Evolutionary conservation across 2,888 invertebrate species (phyloP).

Genomic region (Sthenelais limicola): DNA sequence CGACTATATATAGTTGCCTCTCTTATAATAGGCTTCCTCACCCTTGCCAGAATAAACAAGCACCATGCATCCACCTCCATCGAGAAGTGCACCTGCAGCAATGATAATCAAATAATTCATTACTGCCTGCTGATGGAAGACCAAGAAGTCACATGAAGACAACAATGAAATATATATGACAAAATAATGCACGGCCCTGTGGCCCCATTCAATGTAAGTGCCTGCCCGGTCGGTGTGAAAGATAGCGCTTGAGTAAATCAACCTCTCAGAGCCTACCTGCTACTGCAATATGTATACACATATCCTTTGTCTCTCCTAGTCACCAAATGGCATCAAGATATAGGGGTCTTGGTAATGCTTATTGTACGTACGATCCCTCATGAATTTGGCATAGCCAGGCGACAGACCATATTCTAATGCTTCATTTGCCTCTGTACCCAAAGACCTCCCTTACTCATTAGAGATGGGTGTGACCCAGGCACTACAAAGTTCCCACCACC

Average conservation of each 20-base stretch:
- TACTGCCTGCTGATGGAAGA: slow-evolving; percentile 1
- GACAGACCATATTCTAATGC: slow-evolving; percentile 19
- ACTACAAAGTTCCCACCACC: too few relatives aligned
- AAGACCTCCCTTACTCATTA: slow-evolving; percentile 32
- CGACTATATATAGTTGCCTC: too few relatives aligned
- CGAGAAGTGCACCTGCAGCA: too few relatives aligned
- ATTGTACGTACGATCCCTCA: neutral
- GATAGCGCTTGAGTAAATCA: slow-evolving; percentile 12
- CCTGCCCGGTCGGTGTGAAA: slow-evolving; percentile 13
- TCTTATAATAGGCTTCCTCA: too few relatives aligned
- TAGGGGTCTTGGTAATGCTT: neutral
- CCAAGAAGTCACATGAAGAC: slow-evolving; percentile 19
- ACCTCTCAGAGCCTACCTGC: neutral
- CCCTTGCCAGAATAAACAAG: too few relatives aligned
- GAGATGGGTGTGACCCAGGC: slow-evolving; percentile 4
- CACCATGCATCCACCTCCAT: too few relatives aligned
- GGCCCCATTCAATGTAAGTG: slow-evolving; percentile 2
- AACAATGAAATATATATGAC: slow-evolving; percentile 32
- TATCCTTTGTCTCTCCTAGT: slow-evolving; percentile 3
- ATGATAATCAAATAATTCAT: slow-evolving; percentile 29
- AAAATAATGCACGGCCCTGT: slow-evolving; percentile 7
- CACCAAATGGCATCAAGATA: slow-evolving; percentile 17
- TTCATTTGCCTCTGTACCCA: slow-evolving; percentile 12
- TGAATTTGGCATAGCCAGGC: neutral
- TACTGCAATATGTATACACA: slow-evolving; percentile 20